These are phyloP conservation scores for Glyphotaelius pellucidus DNA, from an alignment of 2,888 invertebrate species.

Conservation along the genomic window DNA sequence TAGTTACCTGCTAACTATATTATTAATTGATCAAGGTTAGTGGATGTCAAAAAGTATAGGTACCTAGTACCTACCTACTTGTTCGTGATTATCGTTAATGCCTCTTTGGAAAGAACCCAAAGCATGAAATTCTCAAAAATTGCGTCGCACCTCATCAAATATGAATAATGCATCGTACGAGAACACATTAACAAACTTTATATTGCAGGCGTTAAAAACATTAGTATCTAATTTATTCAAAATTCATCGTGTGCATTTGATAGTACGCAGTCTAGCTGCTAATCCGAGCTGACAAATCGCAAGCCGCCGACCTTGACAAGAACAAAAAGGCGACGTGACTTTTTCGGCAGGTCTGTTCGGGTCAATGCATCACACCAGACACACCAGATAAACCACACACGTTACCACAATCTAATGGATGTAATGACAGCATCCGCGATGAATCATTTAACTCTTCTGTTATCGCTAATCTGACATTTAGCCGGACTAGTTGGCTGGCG, in stretches of 20 bases:
- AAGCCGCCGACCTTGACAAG: background rate
- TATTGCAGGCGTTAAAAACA: background rate
- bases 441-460: background rate
- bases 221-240: background rate
- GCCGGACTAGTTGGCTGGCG: background rate
- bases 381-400: background rate
- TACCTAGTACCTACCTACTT: no score
- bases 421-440: background rate
- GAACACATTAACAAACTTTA: background rate
- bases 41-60: no score
- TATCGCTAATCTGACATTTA: background rate
- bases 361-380: background rate
- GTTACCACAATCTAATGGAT: background rate
- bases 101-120: background rate
- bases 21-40: no score
- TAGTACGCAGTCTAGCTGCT: background rate
- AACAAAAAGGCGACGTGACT: background rate
- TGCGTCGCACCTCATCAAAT: background rate
- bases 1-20: no score
- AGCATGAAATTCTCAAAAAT: background rate
- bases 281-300: background rate
- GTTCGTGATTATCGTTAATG: no score
- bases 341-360: background rate
- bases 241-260: background rate
- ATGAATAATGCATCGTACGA: background rate